Evolutionary conservation across 2,113 vertebrate genomes (phyloP).

Genomic region (Scartelaos histophorus): DNA sequence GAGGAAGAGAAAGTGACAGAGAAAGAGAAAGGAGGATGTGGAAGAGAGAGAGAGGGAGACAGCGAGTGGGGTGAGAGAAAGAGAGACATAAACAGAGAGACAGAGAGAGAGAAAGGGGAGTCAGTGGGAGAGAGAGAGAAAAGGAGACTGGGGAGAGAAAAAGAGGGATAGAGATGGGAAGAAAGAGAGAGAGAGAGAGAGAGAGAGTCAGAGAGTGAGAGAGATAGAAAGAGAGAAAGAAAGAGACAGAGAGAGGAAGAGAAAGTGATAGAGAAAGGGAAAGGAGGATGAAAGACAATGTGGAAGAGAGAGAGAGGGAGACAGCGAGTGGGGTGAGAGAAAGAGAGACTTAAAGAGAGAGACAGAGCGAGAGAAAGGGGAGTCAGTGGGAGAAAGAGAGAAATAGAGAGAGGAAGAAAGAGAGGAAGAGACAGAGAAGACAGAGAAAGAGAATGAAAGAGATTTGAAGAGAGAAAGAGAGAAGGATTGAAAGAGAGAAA

Average conservation of each 20-base stretch:
- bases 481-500: not conserved
- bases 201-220: slow-evolving; percentile 3
- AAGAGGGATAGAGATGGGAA: too few species aligned
- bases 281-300: too few species aligned
- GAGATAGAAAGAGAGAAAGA: not conserved
- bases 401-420: not conserved
- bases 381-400: not conserved
- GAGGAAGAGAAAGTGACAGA: not conserved
- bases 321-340: too few species aligned
- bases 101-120: not conserved
- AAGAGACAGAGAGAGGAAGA: not conserved
- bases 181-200: not conserved
- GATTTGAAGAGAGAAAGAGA: slow-evolving; percentile 13
- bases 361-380: slow-evolving; percentile 10
- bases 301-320: too few species aligned
- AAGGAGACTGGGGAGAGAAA: too few species aligned
- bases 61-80: too few species aligned
- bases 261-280: too few species aligned
- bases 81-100: slow-evolving; percentile 8
- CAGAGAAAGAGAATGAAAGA: not conserved
- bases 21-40: too few species aligned
- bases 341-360: slow-evolving; percentile 16
- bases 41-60: too few species aligned
- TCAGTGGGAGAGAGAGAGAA: too few species aligned
- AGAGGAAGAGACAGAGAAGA: not conserved